Base-by-base conservation (phyloP, 2,113 vertebrate genomes). In the Tachycineta bicolor region DNA sequence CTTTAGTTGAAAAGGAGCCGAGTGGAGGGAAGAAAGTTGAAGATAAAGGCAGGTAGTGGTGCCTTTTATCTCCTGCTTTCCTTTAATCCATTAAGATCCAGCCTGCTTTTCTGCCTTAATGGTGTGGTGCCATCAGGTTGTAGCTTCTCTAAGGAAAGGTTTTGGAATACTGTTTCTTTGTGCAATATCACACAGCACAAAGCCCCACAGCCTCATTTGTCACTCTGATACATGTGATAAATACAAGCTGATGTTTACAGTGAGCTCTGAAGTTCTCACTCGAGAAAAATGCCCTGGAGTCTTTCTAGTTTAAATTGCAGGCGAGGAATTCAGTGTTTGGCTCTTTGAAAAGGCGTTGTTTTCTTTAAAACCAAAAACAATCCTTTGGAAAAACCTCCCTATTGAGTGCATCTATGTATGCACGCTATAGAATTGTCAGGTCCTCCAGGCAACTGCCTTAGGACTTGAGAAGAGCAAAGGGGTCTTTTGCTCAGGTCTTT, bases 11-110 rank as follows among this genome's bases (percentile, higher is more conserved):
- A 89, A 83, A 59, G 28, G 55, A 74, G 44, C 1, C 0, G 4
- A 53, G 23, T 29, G 62, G 84, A 89, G 47, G 43, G 73, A 75
- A 34, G 24, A 21, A 43, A 41, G 47, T 26, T 62, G 29, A 73
- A 52, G n/a, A 7, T 69, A 34, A 1, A 1, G 46, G 46, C 0
- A 0, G 23, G 12, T 69, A 33, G 34, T 16, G 5, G 3, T 50
- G 43, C 44, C 23, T 74, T 22, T 63, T 85, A 10, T 7, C n/a
- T 90, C 23, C 46, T 20, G 16, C 0, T 1, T 34, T 82, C 56
- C 76, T 34, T 52, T 28, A 53, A 49, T 68, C 28, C 11, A 1
- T 34, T 4, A 14, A 59, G 33, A 25, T 81, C 29, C 49, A 63
- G 37, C 26, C 37, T 64, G 13, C 39, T 82, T 69, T 47, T 90